phyloP scores from a whole-genome alignment of 2,113 vertebrate genomes.

The Podiceps cristatus region DNA sequence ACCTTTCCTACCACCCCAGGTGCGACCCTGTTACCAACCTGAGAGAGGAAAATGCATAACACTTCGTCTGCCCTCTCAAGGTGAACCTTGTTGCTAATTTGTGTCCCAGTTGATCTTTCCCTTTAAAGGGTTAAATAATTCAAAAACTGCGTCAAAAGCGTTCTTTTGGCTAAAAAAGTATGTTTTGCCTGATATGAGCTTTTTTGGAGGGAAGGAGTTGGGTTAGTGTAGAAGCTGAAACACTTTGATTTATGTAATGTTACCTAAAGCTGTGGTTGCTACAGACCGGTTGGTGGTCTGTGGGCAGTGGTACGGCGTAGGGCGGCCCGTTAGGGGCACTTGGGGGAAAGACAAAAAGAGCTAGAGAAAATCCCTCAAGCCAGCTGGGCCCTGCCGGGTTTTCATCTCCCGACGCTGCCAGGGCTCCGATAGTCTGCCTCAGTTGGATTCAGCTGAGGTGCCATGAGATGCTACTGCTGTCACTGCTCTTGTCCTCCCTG shows the following conservation, averaged over 20 bases:
- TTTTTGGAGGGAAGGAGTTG: not conserved
- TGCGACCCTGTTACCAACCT: not conserved
- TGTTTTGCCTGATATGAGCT: not conserved
- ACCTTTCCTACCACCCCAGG: not conserved
- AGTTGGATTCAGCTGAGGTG: not conserved
- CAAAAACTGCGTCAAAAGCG: not conserved
- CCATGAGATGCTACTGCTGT: not conserved
- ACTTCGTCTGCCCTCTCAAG: not conserved
- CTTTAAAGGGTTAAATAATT: not conserved
- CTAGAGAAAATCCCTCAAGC: not conserved
- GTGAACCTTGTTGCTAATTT: not conserved
- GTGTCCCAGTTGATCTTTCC: not conserved
- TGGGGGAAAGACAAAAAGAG: not conserved
- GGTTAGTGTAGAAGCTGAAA: not conserved
- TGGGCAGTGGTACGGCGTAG: fast-evolving
- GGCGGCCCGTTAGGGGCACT: not conserved
- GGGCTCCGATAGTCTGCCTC: not conserved
- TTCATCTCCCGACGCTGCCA: not conserved
- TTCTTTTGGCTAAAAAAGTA: not conserved
- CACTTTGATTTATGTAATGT: not conserved
- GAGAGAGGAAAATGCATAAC: not conserved
- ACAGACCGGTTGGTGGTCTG: not conserved
- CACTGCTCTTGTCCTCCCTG: not conserved
- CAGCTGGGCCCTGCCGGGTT: not conserved
- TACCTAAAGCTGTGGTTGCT: not conserved